Evolutionary conservation across 2,113 vertebrate species (phyloP).

Genomic region (Hemicordylus capensis): DNA sequence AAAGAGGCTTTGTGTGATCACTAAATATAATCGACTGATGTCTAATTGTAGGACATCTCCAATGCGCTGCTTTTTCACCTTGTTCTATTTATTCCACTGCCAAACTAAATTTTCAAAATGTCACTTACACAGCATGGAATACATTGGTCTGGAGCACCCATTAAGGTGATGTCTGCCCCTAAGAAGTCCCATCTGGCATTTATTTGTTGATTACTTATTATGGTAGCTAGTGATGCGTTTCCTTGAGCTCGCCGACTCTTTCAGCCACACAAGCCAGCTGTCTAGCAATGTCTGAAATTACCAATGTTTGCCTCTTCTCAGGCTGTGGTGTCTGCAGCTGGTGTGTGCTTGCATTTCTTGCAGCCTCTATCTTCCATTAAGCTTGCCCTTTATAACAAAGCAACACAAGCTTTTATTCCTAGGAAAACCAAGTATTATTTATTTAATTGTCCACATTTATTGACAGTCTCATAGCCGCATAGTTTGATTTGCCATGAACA

Average conservation of each 20-base stretch:
- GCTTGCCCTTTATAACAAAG: background rate
- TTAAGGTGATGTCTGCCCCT: background rate
- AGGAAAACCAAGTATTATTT: constrained; percentile 28
- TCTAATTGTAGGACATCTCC: background rate
- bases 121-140: background rate
- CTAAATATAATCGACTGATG: background rate
- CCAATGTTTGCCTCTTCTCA: background rate
- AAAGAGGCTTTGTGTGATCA: background rate
- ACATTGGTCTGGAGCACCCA: background rate
- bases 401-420: background rate
- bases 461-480: constrained; percentile 19
- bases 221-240: constrained; percentile 2
- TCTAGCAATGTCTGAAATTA: constrained; percentile 16
- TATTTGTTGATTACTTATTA: background rate
- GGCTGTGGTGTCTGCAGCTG: constrained; percentile 5
- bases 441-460: constrained; percentile 40
- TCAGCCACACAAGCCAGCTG: constrained; percentile 27
- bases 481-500: background rate
- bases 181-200: background rate
- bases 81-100: constrained; percentile 1
- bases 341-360: background rate
- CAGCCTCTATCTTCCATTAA: constrained; percentile 25
- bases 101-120: constrained; percentile 17
- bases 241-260: background rate
- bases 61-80: background rate